Conservation (phyloP, 2,888 invertebrate genomes). For the Tipula unca region DNA sequence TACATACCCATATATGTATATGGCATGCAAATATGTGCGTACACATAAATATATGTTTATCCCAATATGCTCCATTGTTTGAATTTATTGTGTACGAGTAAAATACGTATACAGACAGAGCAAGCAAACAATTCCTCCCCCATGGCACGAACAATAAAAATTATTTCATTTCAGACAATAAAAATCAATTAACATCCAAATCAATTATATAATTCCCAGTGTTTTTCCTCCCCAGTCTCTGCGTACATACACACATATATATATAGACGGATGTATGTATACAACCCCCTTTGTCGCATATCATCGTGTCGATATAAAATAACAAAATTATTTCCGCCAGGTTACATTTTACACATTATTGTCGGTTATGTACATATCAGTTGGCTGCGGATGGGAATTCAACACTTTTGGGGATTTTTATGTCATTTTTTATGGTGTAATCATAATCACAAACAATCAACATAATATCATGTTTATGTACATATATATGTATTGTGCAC, state of each 20-base stretch:
- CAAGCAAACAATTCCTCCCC: background rate
- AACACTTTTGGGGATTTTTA: constrained; percentile 14
- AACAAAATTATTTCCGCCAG: constrained; percentile 14
- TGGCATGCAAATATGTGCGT: background rate
- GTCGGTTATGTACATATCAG: background rate
- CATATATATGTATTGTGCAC: background rate
- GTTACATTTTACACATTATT: constrained; percentile 1
- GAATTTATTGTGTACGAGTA: background rate
- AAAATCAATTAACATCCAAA: constrained; percentile 18
- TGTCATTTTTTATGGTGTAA: constrained; percentile 3
- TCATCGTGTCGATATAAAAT: background rate
- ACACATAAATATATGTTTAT: background rate
- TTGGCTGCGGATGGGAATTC: background rate
- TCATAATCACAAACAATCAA: background rate
- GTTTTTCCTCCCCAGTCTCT: background rate
- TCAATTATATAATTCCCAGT: constrained; percentile 16
- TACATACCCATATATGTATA: background rate
- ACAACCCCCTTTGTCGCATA: background rate
- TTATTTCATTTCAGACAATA: background rate
- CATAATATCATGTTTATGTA: background rate
- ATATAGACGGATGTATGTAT: background rate
- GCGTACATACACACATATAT: background rate
- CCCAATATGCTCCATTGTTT: constrained; percentile 14
- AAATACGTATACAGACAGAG: background rate
- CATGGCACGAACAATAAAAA: background rate